These are phyloP conservation scores for Tympanuchus pallidicinctus DNA, from an alignment of 2,113 vertebrate species.

Conservation along the genomic window DNA sequence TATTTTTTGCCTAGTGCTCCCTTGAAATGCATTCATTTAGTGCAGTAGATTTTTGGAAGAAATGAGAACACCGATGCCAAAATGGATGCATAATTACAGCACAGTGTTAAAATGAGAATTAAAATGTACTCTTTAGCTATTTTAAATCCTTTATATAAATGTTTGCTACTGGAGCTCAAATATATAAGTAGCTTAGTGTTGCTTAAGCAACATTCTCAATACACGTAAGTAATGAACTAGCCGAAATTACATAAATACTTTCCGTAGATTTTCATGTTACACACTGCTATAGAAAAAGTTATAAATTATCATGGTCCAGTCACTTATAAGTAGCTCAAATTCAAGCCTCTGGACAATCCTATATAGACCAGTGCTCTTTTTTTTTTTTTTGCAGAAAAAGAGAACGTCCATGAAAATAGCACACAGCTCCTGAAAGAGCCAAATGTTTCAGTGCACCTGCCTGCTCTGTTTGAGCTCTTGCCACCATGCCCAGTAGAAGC, in stretches of 20 bases:
- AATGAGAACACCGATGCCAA: background rate
- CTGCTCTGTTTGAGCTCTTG: background rate
- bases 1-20: background rate
- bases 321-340: background rate
- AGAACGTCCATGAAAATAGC: background rate
- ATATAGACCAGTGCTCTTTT: background rate
- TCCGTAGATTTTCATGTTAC: background rate
- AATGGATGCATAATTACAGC: background rate
- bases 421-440: background rate
- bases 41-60: background rate
- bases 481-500: background rate
- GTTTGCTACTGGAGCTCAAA: background rate
- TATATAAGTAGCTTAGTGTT: background rate
- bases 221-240: background rate
- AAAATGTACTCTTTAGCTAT: background rate
- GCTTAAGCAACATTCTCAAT: background rate
- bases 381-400: background rate
- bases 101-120: background rate
- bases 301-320: background rate
- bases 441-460: background rate
- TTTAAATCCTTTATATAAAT: background rate
- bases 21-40: background rate
- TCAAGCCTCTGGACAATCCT: background rate
- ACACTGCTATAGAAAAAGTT: background rate
- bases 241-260: background rate